phyloP scores from a whole-genome alignment of 2,888 invertebrate species.

The Latheticus oryzae region DNA sequence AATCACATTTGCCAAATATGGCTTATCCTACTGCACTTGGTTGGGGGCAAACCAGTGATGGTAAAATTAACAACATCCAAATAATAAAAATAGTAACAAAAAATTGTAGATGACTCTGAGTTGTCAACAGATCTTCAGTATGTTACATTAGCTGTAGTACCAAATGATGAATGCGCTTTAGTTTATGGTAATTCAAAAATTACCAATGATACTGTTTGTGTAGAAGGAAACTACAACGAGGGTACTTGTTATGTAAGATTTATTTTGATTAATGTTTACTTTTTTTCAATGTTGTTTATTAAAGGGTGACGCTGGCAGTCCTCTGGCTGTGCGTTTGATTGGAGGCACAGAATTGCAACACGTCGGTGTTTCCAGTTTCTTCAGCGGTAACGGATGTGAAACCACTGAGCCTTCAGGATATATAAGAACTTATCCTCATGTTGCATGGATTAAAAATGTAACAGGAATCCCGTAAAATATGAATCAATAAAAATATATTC shows the following conservation, averaged over 20 bases:
- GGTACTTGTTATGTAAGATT: conserved; percentile 14
- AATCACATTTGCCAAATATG: neutral
- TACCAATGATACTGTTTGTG: conserved; percentile 10
- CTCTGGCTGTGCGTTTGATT: conserved; percentile 7
- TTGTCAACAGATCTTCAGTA: conserved; percentile 1
- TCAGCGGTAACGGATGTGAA: conserved; percentile 24
- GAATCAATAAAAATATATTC: neutral
- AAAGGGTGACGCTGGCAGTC: conserved; percentile 27
- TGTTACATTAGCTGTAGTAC: conserved; percentile 2
- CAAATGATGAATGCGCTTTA: conserved; percentile 9
- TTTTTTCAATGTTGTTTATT: conserved; percentile 5
- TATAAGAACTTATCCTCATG: conserved; percentile 18
- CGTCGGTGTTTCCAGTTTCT: conserved; percentile 16
- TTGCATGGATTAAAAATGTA: conserved; percentile 13
- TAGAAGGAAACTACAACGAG: conserved; percentile 15
- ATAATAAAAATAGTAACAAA: neutral
- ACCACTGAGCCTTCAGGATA: conserved; percentile 25
- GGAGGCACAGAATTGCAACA: conserved; percentile 4
- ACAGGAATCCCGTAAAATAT: conserved; percentile 9
- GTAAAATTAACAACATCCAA: neutral
- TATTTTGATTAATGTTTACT: neutral
- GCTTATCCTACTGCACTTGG: conserved; percentile 10
- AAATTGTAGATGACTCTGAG: conserved; percentile 5
- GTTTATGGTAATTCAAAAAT: conserved; percentile 12
- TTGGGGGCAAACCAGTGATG: conserved; percentile 19